Conservation (phyloP, 1,140 invertebrate species). For the Metaphire vulgaris region DNA sequence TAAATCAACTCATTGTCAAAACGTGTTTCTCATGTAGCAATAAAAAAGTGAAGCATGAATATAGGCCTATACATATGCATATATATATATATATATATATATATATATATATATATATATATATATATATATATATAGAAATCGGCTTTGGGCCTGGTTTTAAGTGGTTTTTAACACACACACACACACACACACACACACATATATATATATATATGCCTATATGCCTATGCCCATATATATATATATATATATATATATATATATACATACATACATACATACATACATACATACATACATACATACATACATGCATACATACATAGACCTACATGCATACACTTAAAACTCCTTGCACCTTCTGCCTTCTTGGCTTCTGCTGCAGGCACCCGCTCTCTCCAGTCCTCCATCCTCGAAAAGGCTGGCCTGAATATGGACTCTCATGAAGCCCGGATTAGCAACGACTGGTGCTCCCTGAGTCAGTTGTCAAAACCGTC, state of each 20-base stretch:
- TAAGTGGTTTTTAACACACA: neutral
- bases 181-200: neutral
- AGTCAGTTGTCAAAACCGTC: too few species aligned
- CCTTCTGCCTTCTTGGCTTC: too few species aligned
- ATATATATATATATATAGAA: neutral
- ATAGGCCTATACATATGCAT: neutral
- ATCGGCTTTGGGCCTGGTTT: too few species aligned
- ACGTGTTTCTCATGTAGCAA: too few species aligned
- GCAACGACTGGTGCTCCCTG: too few species aligned
- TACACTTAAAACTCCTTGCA: too few species aligned
- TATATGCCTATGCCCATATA: neutral
- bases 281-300: conserved; percentile 3
- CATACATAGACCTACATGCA: neutral
- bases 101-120: neutral
- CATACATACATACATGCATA: conserved; percentile 1
- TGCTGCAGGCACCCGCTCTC: too few species aligned
- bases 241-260: neutral
- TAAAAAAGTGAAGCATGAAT: too few species aligned
- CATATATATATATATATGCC: neutral
- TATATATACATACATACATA: neutral
- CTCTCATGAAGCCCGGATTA: too few species aligned
- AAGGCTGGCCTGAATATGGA: too few species aligned
- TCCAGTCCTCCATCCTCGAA: too few species aligned
- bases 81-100: neutral
- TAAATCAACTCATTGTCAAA: too few species aligned